A percentile compares a stretch with the other conserved stretches of the same genome.
Conservation (phyloP, 35 echinoderm and acorn worm genomes). For the Hemicentrotus pulcherrimus region DNA sequence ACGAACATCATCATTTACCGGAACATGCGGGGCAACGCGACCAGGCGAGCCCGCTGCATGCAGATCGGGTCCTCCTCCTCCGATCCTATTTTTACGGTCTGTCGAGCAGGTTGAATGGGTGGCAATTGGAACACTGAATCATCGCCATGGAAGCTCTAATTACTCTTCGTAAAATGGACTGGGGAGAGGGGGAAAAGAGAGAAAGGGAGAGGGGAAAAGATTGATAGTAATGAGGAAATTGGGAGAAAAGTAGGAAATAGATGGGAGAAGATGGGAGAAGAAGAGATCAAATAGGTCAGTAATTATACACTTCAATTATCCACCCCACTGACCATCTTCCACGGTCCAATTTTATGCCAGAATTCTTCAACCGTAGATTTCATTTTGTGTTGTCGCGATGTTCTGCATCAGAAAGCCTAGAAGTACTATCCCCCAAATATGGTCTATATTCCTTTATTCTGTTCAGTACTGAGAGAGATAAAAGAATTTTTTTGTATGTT, state of each 20-base stretch:
- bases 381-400: not conserved
- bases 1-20: slow-evolving; percentile 27
- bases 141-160: slow-evolving; percentile 18
- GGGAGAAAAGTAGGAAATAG: slow-evolving; percentile 27
- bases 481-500: not conserved
- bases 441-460: not conserved
- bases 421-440: not conserved
- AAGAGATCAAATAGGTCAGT: not conserved
- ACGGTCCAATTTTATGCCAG: not conserved
- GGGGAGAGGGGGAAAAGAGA: not conserved
- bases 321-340: not conserved
- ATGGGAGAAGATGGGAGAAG: not conserved
- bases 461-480: too few species aligned
- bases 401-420: not conserved
- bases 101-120: not conserved
- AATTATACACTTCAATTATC: slow-evolving; percentile 6
- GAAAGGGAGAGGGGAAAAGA: not conserved
- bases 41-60: not conserved
- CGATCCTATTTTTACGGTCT: slow-evolving; percentile 41
- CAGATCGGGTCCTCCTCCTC: not conserved
- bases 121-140: slow-evolving; percentile 38
- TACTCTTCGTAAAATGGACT: not conserved
- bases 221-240: slow-evolving; percentile 9
- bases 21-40: not conserved
- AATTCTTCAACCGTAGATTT: not conserved